Evolutionary conservation across 2,113 vertebrate species (phyloP), one percentile per base, ranked within the genome.

Genomic region (Boleophthalmus pectinirostris): DNA sequence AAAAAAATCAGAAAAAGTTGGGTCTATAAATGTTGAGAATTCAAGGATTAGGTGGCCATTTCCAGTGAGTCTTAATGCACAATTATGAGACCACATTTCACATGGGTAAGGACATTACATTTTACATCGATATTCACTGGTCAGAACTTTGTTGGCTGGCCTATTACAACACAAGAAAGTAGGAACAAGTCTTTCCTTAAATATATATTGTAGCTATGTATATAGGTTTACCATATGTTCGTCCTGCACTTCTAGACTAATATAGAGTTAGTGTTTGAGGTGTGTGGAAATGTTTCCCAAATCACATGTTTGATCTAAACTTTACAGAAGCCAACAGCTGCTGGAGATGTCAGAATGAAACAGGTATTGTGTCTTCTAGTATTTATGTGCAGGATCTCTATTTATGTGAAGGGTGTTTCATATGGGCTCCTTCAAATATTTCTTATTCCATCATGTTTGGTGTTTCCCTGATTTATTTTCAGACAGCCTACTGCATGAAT

Each of bases 301-400:
- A 47, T 90, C 46, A 89, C 90, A 88, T 91, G 77, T 90, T 89
- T 89, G 74, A 83, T 91, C 84, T 87, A 82, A 91, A 89, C 89
- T 86, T 88, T 89, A 70, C 92, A 94, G 93, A 94, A 76, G 88
- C 90, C 90, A 94, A 93, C 90, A 93, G 90, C 83, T 94, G 93
- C 93, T 93, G 93, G 92, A 93, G 93, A 91, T 94, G 93, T 93
- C 92, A 94, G 71, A 94, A 92, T 91, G 93, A 94, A 93, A 91
- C 93, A 89, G 93, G 93, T 94, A 94, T 87, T 23, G 47, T 56
- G 53, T 56, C 53, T 56, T 90, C 76, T 65, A 70, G 10, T 60
- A 81, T 74, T 65, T 70, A 25, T 79, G 76, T 66, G 60, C 61
- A 72, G 77, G 60, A 69, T 74, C 79, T 54, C 63, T 82, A 33